Conservation (phyloP, 2,888 invertebrate genomes). For the Monochamus alternatus region DNA sequence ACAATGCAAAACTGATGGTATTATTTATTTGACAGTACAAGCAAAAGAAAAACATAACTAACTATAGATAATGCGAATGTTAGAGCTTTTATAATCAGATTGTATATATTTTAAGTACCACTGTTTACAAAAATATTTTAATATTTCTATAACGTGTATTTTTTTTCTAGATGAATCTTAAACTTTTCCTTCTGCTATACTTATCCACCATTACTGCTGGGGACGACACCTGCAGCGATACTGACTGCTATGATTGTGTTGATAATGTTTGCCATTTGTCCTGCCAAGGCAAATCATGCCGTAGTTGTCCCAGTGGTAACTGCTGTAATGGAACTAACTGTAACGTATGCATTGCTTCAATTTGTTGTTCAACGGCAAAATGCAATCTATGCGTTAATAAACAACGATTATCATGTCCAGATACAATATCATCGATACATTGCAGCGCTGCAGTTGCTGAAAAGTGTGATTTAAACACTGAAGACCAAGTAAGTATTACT, state of each 20-base stretch:
- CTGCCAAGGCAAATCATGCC: slow-evolving; percentile 13
- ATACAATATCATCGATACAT: background rate
- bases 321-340: slow-evolving; percentile 28
- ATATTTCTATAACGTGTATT: background rate
- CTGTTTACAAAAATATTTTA: too few species aligned
- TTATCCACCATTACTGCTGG: background rate
- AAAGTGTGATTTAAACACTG: background rate
- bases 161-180: slow-evolving; percentile 17
- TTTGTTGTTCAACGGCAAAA: slow-evolving; percentile 20
- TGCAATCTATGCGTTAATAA: slow-evolving; percentile 22
- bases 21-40: too few species aligned
- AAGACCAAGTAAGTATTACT: slow-evolving; percentile 7
- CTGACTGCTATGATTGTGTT: slow-evolving; percentile 18
- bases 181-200: background rate
- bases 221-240: slow-evolving; percentile 5
- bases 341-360: slow-evolving; percentile 20
- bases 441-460: background rate
- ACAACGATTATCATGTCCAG: background rate
- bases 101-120: too few species aligned
- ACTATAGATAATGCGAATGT: too few species aligned
- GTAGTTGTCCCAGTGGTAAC: slow-evolving; percentile 20
- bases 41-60: too few species aligned
- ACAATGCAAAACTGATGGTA: too few species aligned
- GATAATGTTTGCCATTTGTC: slow-evolving; percentile 16
- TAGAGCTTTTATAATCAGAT: too few species aligned